Evolutionary conservation across 2,113 vertebrate species (phyloP), one percentile per base, ranked within the genome.

Genomic region (Acrocephalus kingi): DNA sequence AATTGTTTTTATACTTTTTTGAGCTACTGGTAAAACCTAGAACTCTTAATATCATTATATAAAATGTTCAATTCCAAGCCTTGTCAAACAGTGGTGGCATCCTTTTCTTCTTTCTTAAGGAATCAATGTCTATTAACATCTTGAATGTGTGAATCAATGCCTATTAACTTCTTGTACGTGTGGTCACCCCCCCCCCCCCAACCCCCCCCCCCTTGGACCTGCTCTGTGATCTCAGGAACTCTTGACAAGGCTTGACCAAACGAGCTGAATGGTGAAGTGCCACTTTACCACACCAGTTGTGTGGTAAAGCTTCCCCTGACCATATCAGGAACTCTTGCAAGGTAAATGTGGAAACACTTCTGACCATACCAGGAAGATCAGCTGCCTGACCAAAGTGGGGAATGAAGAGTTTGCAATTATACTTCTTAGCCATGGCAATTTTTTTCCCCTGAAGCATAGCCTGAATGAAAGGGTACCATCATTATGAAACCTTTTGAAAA

Each of bases 261-360:
- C 0, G 0, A 55, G 20, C 11, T 55, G 16, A 35, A 48, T 6
- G 10, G 20, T 63, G 49, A 48, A 14, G 13, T 11, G 24, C 24
- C 56, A 33, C 41, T 63, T 62, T 55, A 9, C 8, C 41, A 21
- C 24, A 20, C 28, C n/a, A 71, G 4, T 2, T 62, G 8, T 33
- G 15, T 9, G 15, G 7, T 41, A 12, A 66, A 31, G 23, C 1
- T 0, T n/a, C 22, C 19, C 21, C 23, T 63, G 30, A 41, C 7
- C 12, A 25, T 4, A n/a, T 5, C n/a, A 63, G 20, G 1, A 71
- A 10, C 28, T 45, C 35, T 55, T 79, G 20, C 11, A 30, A 14
- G 41, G 28, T 63, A 55, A 87, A 62, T 2, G 15, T n/a, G 10
- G 69, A 46, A 74, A 46, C 11, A 61, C 11, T 15, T 59, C 39